phyloP scores from a whole-genome alignment of 2,113 vertebrate genomes.

The human region GRCh38 chr11:24533501-24534000 shows the following conservation, averaged over 20 bases:
- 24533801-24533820: not conserved
- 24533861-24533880: not conserved
- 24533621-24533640: not conserved
- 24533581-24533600: not conserved
- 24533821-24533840: not conserved
- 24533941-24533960: not conserved
- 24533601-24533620: not conserved
- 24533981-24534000: not conserved
- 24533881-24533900: not conserved
- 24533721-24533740: not conserved
- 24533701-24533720: not conserved
- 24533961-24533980: not conserved
- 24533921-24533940: not conserved
- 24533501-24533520: slow-evolving; percentile 4
- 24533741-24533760: not conserved
- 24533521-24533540: not conserved
- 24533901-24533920: not conserved
- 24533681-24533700: not conserved
- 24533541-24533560: not conserved
- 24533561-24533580: slow-evolving; percentile 38
- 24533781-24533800: not conserved
- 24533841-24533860: too few species aligned
- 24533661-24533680: not conserved
- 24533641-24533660: not conserved
- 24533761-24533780: not conserved